Evolutionary conservation across 2,888 invertebrate genomes (phyloP).

Genomic region (Melanotus villosus): DNA sequence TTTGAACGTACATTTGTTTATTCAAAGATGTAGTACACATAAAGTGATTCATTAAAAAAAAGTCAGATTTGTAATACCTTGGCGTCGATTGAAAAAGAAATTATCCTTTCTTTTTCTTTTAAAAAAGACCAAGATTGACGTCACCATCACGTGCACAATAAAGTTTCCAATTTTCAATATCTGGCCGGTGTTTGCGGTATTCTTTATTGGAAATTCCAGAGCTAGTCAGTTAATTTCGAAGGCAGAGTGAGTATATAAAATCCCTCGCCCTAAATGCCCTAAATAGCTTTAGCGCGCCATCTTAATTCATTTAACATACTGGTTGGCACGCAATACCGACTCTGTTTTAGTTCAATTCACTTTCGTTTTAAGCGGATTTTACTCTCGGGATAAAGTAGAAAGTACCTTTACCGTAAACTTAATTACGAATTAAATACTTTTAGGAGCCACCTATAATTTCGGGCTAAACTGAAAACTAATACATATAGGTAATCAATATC

Average conservation of each 20-base stretch:
- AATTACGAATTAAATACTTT: background rate
- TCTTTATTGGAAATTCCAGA: conserved; percentile 63
- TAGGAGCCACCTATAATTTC: background rate
- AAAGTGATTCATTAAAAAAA: too few species aligned
- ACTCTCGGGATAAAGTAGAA: background rate
- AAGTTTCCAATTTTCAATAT: conserved; percentile 50
- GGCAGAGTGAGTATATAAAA: conserved; percentile 60
- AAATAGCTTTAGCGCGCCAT: conserved; percentile 59
- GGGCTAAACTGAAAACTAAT: background rate
- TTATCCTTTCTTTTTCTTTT: too few species aligned
- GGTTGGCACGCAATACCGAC: conserved; percentile 51
- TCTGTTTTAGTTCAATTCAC: conserved; percentile 47
- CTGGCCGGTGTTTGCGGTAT: conserved; percentile 48
- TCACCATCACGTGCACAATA: conserved; percentile 46
- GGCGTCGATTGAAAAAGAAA: too few species aligned
- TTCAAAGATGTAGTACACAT: too few species aligned
- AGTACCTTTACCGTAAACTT: background rate
- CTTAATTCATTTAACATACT: conserved; percentile 59
- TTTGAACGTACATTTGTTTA: too few species aligned
- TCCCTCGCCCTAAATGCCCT: conserved; percentile 59
- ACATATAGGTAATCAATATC: too few species aligned
- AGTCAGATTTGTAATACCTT: too few species aligned
- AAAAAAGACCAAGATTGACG: background rate
- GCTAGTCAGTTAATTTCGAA: conserved; percentile 62
- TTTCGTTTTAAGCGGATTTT: conserved; percentile 43